phyloP scores from a whole-genome alignment of 2,888 invertebrate species.

The Sarcophaga caerulescens region DNA sequence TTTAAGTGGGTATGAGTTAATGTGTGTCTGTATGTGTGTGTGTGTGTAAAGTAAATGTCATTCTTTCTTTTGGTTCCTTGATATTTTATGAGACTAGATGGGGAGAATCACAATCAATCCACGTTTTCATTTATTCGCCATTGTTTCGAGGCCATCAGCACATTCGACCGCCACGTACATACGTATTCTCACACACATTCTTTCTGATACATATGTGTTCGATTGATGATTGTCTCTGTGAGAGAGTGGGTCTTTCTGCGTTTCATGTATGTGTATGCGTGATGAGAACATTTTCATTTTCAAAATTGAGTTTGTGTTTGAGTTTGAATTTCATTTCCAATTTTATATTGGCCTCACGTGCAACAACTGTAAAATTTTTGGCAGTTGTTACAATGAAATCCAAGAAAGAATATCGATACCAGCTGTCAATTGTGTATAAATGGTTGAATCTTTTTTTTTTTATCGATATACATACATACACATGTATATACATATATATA shows the following conservation, averaged over 20 bases:
- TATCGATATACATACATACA: not conserved
- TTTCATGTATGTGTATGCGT: not conserved
- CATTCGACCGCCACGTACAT: conserved; percentile 25
- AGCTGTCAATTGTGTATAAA: conserved; percentile 64
- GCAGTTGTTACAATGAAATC: conserved; percentile 66
- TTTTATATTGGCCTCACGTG: conserved; percentile 66
- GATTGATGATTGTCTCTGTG: too few species aligned
- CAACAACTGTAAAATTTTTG: conserved; percentile 67
- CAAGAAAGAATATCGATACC: conserved; percentile 64
- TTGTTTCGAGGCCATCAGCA: conserved; percentile 10
- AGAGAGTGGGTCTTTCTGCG: too few species aligned
- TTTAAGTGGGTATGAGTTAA: not conserved
- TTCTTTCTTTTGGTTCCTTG: not conserved
- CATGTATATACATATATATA: too few species aligned
- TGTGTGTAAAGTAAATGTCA: conserved; percentile 28
- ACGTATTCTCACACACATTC: too few species aligned
- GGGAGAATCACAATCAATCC: conserved; percentile 4
- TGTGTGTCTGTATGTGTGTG: not conserved
- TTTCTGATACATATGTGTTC: too few species aligned
- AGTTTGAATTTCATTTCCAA: conserved; percentile 53
- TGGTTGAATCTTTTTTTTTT: conserved; percentile 14
- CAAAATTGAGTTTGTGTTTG: conserved; percentile 17
- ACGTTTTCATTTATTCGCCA: conserved; percentile 30
- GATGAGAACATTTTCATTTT: not conserved
- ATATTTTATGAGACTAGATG: too few species aligned